Evolutionary conservation across 2,888 invertebrate genomes (phyloP), one percentile per base, ranked within the genome.

Genomic region (Apomyelois bistriatella): DNA sequence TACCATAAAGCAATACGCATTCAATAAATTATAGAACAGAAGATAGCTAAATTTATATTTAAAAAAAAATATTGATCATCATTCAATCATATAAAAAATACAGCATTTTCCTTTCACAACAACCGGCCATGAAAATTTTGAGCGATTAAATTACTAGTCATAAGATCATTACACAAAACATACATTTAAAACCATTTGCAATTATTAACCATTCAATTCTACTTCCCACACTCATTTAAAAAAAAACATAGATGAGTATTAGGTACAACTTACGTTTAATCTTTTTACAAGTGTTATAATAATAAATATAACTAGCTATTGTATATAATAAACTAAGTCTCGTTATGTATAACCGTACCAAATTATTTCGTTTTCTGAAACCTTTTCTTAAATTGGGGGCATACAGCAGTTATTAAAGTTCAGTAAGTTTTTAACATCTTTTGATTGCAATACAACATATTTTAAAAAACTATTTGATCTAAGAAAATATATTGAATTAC

Each of bases 351-450:
- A 64, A 70, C 66, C 13, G 22, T 68, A 69, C 56, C 55, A 64
- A 74, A 71, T 57, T 46, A 66, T 66, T 68, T 72, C 64, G 59
- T 66, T 67, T 61, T 36, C 57, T 58, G 61, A 70, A 68, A 63
- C 60, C 61, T 57, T 35, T 35, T 64, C 41, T 58, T 62, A 55
- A 60, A 60, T 57, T 57, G 32, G 32, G 22, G 10, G 4, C 3
- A 32, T 32, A 32, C 2, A 9, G 32, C 2, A 32, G 32, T 32
- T 32, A 7, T 32, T 8, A 32, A 32, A 8, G 10, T 32, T 4
- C 8, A 5, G 22, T 1, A 9, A 32, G 1, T 32, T 32, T 1
- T 28, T 5, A 28, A 28, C 1, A 32, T 32, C 9, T 32, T 32
- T 7, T 7, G 32, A 2, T 9, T 9, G 7, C 10, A 32, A 9